These are phyloP conservation scores for Sarcoramphus papa DNA, from an alignment of 2,797 vertebrate species.

Conservation along the genomic window DNA sequence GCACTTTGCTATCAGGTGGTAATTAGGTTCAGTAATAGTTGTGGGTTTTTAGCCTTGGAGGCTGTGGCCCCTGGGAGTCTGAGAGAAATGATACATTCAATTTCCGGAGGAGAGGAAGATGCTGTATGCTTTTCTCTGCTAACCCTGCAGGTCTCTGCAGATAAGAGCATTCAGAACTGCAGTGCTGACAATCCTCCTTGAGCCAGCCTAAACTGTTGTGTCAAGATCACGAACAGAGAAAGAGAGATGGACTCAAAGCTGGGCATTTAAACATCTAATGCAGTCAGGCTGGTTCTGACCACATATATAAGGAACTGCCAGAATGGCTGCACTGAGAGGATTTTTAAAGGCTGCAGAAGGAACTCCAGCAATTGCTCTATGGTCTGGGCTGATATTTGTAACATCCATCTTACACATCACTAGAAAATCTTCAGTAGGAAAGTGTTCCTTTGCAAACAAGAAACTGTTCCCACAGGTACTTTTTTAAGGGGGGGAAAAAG, in stretches of 20 bases:
- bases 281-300: background rate
- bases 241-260: slow-evolving; percentile 7
- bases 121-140: slow-evolving; percentile 52
- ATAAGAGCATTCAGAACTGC: slow-evolving; percentile 44
- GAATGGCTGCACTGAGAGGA: background rate
- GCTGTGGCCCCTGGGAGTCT: slow-evolving; percentile 52
- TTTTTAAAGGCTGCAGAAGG: slow-evolving; percentile 7
- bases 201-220: slow-evolving; percentile 32
- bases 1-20: slow-evolving; percentile 58
- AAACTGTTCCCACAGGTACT: background rate
- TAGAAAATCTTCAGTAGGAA: background rate
- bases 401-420: background rate
- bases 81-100: slow-evolving; percentile 56
- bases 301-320: background rate
- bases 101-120: slow-evolving; percentile 46
- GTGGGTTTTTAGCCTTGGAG: slow-evolving; percentile 52
- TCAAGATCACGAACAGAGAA: slow-evolving; percentile 5
- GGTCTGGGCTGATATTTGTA: background rate
- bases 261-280: background rate
- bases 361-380: background rate
- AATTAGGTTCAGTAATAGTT: slow-evolving; percentile 64
- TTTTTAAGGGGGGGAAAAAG: background rate
- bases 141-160: slow-evolving; percentile 52
- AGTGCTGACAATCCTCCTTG: slow-evolving; percentile 41
- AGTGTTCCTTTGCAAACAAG: background rate